Percentiles rank a stretch among this genome's conserved stretches.
Evolutionary conservation across 2,797 vertebrate species (phyloP).

Genomic region (Trachurus trachurus): DNA sequence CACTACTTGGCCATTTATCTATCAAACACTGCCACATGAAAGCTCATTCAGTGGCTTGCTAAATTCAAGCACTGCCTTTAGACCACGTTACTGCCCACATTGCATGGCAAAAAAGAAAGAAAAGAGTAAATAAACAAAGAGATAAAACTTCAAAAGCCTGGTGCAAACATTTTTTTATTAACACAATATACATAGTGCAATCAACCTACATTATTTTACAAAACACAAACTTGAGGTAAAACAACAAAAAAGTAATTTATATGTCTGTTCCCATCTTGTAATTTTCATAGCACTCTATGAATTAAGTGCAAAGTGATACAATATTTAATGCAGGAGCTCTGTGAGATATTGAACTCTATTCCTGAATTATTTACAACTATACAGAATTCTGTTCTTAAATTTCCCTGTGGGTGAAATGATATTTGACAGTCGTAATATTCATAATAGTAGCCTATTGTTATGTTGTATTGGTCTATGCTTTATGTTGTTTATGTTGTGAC

Average conservation of each 20-base stretch:
- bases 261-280: constrained; percentile 20
- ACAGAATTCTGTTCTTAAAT: constrained; percentile 20
- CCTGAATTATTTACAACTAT: constrained; percentile 39
- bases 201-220: constrained; percentile 50
- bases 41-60: neutral
- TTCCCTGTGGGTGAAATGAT: neutral
- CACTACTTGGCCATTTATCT: too few species aligned
- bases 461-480: constrained; percentile 19
- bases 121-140: neutral
- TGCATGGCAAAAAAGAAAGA: neutral
- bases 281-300: constrained; percentile 28
- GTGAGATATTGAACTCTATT: constrained; percentile 11
- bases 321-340: constrained; percentile 5
- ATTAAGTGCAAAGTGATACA: constrained; percentile 35
- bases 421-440: constrained; percentile 12
- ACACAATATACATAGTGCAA: constrained; percentile 55
- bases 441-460: constrained; percentile 6
- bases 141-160: neutral
- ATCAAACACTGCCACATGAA: neutral
- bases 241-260: constrained; percentile 13
- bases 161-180: constrained; percentile 64
- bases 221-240: constrained; percentile 53
- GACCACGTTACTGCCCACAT: neutral
- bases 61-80: neutral
- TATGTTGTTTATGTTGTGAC: constrained; percentile 18